Base-by-base conservation (phyloP, 2,888 invertebrate genomes). In the Pterostichus madidus region DNA sequence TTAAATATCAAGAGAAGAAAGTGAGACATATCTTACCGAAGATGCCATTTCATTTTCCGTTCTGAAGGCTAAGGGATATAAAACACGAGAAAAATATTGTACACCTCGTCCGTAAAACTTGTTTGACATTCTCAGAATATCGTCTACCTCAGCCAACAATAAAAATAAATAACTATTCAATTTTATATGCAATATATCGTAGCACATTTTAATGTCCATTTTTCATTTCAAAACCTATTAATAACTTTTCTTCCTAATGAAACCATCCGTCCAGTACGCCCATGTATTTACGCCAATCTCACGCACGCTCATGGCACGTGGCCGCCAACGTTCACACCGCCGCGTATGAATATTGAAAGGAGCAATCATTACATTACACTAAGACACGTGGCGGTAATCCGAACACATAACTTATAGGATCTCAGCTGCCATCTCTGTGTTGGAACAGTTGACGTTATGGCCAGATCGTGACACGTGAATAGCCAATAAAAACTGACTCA, bases 401-500 rank as follows among this genome's bases (percentile, higher is more conserved):
- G 8, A 13, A 52, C 68, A 59, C 35, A 75, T 75, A 75, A 75
- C 75, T 75, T 75, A 75, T n/a, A 75, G 52, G 49, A 52, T 75
- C 52, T 10, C 39, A 49, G 52, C 11, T 75, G 49, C 75, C 52
- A 75, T 52, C 15, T 75, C 75, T 31, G 53, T 49, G 80, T 49
- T 77, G 24, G 61, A 80, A 80, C 39, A 61, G 68, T 68, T 52
- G 53, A 80, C 71, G 71, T 80, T 80, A 80, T 80, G 80, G 80
- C 39, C 44, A 39, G 71, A 80, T 71, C 80, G 80, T 80, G 80
- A 80, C 80, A 80, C 44, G 53, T 73, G 80, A 80, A 80, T 80
- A 80, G 80, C 80, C 56, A 80, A 80, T 80, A 80, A 80, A 80
- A 80, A 80, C 53, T 68, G 32, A 39, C 44, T 61, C 61, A 15